phyloP scores from a whole-genome alignment of 2,113 vertebrate species.

The Prunella fulvescens region DNA sequence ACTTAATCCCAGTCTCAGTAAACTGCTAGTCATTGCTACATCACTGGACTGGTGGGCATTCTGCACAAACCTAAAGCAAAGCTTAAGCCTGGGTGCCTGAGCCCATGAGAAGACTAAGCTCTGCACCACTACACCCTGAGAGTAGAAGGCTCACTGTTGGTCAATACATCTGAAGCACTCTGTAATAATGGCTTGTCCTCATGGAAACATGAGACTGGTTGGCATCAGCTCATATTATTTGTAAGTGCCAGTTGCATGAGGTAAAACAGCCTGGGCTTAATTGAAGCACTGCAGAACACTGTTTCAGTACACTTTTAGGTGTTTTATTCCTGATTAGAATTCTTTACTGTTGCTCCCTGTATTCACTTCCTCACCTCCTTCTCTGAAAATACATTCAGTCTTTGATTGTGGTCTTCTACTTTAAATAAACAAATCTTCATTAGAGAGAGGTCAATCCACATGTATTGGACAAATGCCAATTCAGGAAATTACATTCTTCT shows the following conservation, averaged over 20 bases:
- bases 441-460: slow-evolving; percentile 6
- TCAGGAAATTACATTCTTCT: slow-evolving; percentile 39
- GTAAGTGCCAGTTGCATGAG: not conserved
- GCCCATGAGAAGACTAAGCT: not conserved
- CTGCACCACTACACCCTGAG: not conserved
- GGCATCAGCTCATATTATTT: slow-evolving; percentile 31
- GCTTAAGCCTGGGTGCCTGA: not conserved
- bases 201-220: slow-evolving; percentile 10
- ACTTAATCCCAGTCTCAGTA: not conserved
- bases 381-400: slow-evolving; percentile 3
- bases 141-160: not conserved
- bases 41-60: not conserved
- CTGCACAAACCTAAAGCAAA: not conserved
- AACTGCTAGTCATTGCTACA: not conserved
- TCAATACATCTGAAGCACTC: not conserved
- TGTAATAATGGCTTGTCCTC: not conserved
- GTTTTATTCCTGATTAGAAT: slow-evolving; percentile 43
- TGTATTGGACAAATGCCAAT: slow-evolving; percentile 7
- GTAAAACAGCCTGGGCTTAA: slow-evolving; percentile 19
- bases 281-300: not conserved
- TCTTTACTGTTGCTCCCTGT: slow-evolving; percentile 17
- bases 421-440: slow-evolving; percentile 32
- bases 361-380: slow-evolving; percentile 31
- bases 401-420: slow-evolving; percentile 36
- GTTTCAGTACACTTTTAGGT: not conserved